Evolutionary conservation across 92 coral and sea anemone genomes (phyloP), one percentile per base, ranked within the genome.

Genomic region (Parazoanthus swiftii): DNA sequence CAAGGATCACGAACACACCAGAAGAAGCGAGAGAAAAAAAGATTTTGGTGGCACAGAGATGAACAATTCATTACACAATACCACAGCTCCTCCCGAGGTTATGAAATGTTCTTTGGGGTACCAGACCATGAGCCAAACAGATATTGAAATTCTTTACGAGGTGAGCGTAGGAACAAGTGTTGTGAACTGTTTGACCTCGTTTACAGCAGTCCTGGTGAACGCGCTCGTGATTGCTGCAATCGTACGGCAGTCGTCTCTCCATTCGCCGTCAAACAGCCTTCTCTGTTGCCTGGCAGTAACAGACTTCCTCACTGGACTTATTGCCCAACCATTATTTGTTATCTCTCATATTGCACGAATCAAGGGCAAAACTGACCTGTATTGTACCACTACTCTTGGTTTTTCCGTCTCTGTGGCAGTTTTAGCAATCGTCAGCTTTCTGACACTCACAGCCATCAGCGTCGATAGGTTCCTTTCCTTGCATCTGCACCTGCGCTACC

Each of bases 191-290:
- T 72, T 83, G 65, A 83, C 86, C 39, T 70, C 86, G 3, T 15
- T 70, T 14, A 44, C 86, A 26, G 86, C 86, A 46, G 35, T 84
- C 3, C 4, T 84, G 78, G 87, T 79, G 25, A 84, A 84, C 39
- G 79, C 87, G 20, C 87, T 84, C 37, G 87, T 84, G 16, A 84
- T 84, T 38, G 87, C 43, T 7, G 87, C 87, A 84, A 68, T 84
- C n/a, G 26, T 38, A 37, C 74, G 87, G 5, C 74, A 44, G 11
- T 74, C 78, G 0, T 70, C 38, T 29, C 87, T 70, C 6, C 87
- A 50, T 8, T 68, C 87, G 58, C 87, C 87, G n/a, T 84, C 87
- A n/a, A 84, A 84, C 43, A 29, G 54, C 26, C 77, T 84, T 46
- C 87, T 84, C 43, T 84, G 79, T 25, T 84, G 42, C 25, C 42